phyloP scores from a whole-genome alignment of 1,140 invertebrate species.

The Carposina sasakii region DNA sequence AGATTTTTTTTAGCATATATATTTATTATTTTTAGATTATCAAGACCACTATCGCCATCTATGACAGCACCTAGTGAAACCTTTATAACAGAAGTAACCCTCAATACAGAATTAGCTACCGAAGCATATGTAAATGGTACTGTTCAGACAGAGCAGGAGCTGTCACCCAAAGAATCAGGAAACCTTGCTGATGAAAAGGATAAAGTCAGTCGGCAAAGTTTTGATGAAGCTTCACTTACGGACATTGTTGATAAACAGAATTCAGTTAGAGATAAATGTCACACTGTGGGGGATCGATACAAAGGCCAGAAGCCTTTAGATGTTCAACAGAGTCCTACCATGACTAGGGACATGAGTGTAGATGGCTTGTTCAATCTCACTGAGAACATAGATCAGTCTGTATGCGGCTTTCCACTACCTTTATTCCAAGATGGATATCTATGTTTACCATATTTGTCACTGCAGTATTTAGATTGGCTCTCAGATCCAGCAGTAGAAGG shows the following conservation, averaged over 20 bases:
- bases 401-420: conserved; percentile 90
- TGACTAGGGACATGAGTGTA: conserved; percentile 71
- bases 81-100: conserved; percentile 54
- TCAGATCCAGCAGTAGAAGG: conserved; percentile 90
- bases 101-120: conserved; percentile 37
- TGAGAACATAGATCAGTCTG: conserved; percentile 78
- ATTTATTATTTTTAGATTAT: conserved; percentile 73
- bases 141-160: conserved; percentile 45
- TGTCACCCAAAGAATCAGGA: conserved; percentile 58
- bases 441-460: conserved; percentile 95
- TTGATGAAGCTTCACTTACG: conserved; percentile 53
- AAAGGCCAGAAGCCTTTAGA: conserved; percentile 58
- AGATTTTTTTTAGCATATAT: conserved; percentile 4
- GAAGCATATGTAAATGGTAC: conserved; percentile 54
- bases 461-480: conserved; percentile 95
- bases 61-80: conserved; percentile 75
- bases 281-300: conserved; percentile 68
- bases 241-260: conserved; percentile 54
- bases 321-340: conserved; percentile 64
- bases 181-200: conserved; percentile 64
- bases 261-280: conserved; percentile 62
- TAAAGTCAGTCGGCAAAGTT: conserved; percentile 58
- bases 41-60: conserved; percentile 87
- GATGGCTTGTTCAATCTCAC: conserved; percentile 66
- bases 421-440: conserved; percentile 95